phyloP scores from a whole-genome alignment of 2,797 vertebrate species.

The Spinibarbus caldwelli region DNA sequence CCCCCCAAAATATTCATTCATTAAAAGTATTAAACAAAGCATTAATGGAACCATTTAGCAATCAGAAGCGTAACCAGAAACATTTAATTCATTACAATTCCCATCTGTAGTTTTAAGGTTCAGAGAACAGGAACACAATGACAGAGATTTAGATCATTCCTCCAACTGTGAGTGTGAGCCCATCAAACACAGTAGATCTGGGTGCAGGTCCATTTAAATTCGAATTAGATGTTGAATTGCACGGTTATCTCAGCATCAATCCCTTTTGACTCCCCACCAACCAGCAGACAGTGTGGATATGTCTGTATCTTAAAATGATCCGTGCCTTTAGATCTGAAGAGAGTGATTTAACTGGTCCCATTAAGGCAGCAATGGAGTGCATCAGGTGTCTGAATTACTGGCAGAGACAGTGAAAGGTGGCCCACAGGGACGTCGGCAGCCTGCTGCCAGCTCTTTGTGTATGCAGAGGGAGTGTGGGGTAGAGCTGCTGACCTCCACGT shows the following conservation, averaged over 20 bases:
- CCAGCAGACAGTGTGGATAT: constrained; percentile 26
- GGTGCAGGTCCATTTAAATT: constrained; percentile 40
- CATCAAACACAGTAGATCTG: constrained; percentile 13
- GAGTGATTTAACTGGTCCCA: constrained; percentile 46
- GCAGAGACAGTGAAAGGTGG: constrained; percentile 24
- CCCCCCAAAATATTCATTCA: background rate
- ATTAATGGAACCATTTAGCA: too few relatives aligned
- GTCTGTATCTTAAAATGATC: constrained; percentile 42
- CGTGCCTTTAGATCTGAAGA: constrained; percentile 40
- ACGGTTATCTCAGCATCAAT: constrained; percentile 25
- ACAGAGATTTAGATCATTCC: constrained; percentile 22
- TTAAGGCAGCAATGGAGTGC: constrained; percentile 46
- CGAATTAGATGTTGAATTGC: constrained; percentile 31
- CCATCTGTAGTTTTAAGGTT: constrained; percentile 24
- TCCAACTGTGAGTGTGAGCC: background rate
- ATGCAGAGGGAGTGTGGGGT: constrained; percentile 15
- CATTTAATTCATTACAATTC: background rate
- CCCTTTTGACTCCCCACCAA: constrained; percentile 26
- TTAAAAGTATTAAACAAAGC: background rate
- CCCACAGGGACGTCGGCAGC: constrained; percentile 25
- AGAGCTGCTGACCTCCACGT: constrained; percentile 48
- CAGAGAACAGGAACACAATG: constrained; percentile 4
- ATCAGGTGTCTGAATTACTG: constrained; percentile 48
- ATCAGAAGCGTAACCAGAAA: background rate
- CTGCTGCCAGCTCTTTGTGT: constrained; percentile 40